Evolutionary conservation across 2,113 vertebrate species (phyloP).

Genomic region (Ranitomeya variabilis): DNA sequence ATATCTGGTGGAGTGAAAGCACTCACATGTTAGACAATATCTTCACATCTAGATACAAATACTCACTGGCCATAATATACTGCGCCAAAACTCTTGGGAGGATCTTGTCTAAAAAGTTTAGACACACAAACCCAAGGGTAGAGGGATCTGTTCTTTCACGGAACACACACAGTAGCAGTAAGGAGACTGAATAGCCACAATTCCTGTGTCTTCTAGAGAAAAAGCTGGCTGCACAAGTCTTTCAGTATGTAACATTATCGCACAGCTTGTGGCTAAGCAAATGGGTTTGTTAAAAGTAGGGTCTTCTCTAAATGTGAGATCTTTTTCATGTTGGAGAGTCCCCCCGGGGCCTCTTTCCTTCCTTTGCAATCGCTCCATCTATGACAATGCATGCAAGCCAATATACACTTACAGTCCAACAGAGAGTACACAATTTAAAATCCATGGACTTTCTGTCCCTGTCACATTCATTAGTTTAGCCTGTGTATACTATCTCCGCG

Average conservation of each 20-base stretch:
- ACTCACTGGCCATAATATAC: not conserved
- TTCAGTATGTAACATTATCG: not conserved
- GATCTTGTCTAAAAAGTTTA: not conserved
- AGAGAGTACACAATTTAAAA: slow-evolving; percentile 26
- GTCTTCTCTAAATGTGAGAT: not conserved
- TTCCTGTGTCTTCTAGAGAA: slow-evolving; percentile 17
- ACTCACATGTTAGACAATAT: not conserved
- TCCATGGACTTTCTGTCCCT: not conserved
- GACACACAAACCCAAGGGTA: not conserved
- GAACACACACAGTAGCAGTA: not conserved
- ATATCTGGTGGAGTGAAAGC: not conserved
- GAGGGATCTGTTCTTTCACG: not conserved
- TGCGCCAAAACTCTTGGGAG: not conserved
- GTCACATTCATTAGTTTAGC: slow-evolving; percentile 14
- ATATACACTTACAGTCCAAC: slow-evolving; percentile 35
- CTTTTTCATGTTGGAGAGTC: slow-evolving; percentile 29
- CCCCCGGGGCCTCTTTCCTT: slow-evolving; percentile 35
- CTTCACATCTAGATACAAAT: not conserved
- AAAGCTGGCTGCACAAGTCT: not conserved
- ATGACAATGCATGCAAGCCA: slow-evolving; percentile 37
- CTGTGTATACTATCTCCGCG: not conserved
- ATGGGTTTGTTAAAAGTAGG: not conserved
- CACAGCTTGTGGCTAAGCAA: not conserved
- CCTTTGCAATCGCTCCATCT: slow-evolving; percentile 32
- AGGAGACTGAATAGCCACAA: not conserved